Evolutionary conservation across 2,113 vertebrate genomes (phyloP).

Genomic region (Rhynchopsitta pachyrhyncha): DNA sequence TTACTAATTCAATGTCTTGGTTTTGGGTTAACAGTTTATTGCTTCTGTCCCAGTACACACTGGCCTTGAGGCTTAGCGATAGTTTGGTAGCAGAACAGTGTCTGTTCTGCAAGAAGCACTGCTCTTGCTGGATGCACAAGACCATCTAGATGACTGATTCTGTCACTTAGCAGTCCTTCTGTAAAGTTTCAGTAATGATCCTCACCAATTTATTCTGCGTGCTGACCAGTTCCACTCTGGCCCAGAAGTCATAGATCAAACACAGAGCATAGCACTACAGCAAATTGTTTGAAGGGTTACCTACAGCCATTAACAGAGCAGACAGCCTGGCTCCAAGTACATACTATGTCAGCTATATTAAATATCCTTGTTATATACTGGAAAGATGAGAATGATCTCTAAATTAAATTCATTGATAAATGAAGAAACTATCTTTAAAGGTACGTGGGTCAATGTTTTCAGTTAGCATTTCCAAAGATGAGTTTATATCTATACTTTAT

Average conservation of each 20-base stretch:
- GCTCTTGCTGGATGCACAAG: not conserved
- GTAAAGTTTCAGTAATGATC: not conserved
- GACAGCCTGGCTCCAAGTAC: not conserved
- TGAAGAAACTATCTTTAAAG: not conserved
- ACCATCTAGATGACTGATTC: rapidly evolving
- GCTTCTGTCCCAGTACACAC: not conserved
- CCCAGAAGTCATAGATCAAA: not conserved
- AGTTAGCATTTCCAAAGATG: not conserved
- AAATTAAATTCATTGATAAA: not conserved
- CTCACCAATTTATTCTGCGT: not conserved
- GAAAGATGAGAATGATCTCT: not conserved
- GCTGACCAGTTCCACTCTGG: not conserved
- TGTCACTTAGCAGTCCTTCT: not conserved
- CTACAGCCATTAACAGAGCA: not conserved
- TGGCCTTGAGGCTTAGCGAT: not conserved
- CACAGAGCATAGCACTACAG: not conserved
- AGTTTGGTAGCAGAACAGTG: not conserved
- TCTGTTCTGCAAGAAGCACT: not conserved
- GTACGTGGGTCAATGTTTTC: not conserved
- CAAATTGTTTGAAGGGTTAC: not conserved
- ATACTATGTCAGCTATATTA: not conserved
- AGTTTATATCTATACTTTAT: not conserved
- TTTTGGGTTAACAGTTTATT: not conserved
- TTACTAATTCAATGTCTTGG: not conserved
- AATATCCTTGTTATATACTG: not conserved